Conservation (phyloP, 2,888 invertebrate species). For the Dorcus parallelipipedus region DNA sequence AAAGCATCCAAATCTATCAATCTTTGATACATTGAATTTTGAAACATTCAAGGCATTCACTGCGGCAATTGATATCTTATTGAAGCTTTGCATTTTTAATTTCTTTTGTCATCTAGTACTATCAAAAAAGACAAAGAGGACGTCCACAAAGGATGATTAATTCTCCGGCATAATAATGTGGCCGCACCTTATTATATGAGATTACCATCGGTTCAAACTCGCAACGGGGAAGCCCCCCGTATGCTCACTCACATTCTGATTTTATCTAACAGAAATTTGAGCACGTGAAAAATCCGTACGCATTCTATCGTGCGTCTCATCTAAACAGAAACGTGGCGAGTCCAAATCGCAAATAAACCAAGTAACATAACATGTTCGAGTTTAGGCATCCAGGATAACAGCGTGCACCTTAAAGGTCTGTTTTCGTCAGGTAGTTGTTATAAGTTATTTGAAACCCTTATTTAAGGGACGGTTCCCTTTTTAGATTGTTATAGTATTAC, state of each 20-base stretch:
- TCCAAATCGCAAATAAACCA: too few species aligned
- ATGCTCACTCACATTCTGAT: not conserved
- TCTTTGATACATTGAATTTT: too few species aligned
- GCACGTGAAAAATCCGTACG: slow-evolving; percentile 31
- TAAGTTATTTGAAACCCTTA: slow-evolving; percentile 38
- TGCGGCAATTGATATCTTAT: too few species aligned
- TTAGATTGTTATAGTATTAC: slow-evolving; percentile 37
- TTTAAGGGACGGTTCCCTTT: slow-evolving; percentile 37
- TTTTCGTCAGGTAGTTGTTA: slow-evolving; percentile 23
- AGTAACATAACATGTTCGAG: too few species aligned
- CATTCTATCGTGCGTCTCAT: too few species aligned
- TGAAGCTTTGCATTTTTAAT: too few species aligned
- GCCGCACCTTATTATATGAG: not conserved
- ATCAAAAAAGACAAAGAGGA: not conserved
- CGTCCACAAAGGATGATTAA: not conserved
- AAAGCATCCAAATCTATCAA: too few species aligned
- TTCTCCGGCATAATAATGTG: not conserved
- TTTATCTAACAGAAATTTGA: slow-evolving; percentile 30
- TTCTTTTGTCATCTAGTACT: too few species aligned
- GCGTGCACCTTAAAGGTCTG: not conserved
- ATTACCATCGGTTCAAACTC: not conserved
- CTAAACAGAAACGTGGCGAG: too few species aligned
- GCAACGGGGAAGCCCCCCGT: not conserved
- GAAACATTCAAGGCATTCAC: too few species aligned
- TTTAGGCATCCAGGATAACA: too few species aligned